Evolutionary conservation across 1,140 invertebrate species (phyloP).

Genomic region (Acromyrmex charruanus): DNA sequence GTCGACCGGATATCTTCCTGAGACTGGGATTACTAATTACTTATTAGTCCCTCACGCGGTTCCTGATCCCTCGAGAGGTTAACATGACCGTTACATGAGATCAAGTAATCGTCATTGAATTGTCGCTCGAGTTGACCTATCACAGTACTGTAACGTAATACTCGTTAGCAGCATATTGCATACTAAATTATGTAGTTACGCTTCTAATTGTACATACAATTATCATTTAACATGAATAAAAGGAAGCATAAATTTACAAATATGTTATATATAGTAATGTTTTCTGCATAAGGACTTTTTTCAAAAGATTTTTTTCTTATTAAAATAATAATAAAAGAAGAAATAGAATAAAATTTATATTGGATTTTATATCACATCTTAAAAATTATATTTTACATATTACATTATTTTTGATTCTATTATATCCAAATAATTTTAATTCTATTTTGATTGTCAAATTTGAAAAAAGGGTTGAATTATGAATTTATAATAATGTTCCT

Average conservation of each 20-base stretch:
- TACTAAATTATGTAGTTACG: neutral
- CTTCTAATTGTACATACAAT: neutral
- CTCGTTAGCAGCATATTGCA: neutral
- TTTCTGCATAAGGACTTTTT: neutral
- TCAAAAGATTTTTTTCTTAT: neutral
- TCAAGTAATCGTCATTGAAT: neutral
- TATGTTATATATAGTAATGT: neutral
- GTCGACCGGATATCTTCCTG: neutral
- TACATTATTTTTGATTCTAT: neutral
- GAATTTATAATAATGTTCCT: neutral
- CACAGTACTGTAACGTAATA: neutral
- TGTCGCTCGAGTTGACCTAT: neutral
- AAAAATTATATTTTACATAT: conserved; percentile 2
- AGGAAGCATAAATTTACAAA: neutral
- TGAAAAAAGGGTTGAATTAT: neutral
- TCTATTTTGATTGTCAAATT: neutral
- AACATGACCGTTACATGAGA: neutral
- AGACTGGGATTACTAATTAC: too few species aligned
- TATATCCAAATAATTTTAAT: neutral
- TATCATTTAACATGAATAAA: neutral
- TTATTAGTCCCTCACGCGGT: too few species aligned
- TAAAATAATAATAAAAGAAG: neutral
- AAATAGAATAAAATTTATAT: neutral
- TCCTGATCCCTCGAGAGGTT: neutral
- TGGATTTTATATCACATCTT: neutral